Conservation (phyloP, 2,797 vertebrate species). For the Parotocinclus haroldoi region DNA sequence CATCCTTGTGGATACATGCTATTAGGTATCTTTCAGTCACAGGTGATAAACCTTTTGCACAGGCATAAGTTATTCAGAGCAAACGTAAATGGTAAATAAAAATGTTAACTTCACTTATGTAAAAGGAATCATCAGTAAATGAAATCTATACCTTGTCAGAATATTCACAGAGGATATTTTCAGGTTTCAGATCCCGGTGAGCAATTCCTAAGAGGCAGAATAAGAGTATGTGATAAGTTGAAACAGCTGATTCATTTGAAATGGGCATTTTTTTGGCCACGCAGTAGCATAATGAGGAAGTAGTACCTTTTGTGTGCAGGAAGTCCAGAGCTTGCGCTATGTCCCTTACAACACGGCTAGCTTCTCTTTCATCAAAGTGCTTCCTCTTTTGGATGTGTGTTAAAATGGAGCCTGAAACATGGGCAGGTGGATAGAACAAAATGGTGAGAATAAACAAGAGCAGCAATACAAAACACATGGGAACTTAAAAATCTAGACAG, state of each 20-base stretch:
- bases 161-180: constrained; percentile 94
- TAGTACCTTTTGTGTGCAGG: constrained; percentile 91
- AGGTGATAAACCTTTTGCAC: too few relatives aligned
- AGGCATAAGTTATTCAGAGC: too few relatives aligned
- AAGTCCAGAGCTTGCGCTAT: constrained; percentile 90
- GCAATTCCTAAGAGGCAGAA: constrained; percentile 80
- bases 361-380: constrained; percentile 93
- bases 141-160: constrained; percentile 77
- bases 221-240: not conserved
- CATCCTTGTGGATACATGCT: too few relatives aligned
- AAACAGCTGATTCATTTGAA: not conserved
- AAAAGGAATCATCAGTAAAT: not conserved
- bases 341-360: constrained; percentile 89
- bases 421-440: not conserved
- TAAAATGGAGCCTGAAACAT: constrained; percentile 82
- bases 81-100: too few relatives aligned
- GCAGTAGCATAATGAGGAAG: not conserved
- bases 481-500: too few relatives aligned
- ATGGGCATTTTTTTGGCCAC: too few relatives aligned
- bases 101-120: too few relatives aligned
- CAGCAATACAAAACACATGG: not conserved
- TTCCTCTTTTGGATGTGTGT: constrained; percentile 91
- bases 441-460: not conserved
- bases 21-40: too few relatives aligned
- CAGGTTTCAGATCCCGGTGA: constrained; percentile 92